phyloP scores from a whole-genome alignment of 2,888 invertebrate genomes.

The Idaea dimidiata region DNA sequence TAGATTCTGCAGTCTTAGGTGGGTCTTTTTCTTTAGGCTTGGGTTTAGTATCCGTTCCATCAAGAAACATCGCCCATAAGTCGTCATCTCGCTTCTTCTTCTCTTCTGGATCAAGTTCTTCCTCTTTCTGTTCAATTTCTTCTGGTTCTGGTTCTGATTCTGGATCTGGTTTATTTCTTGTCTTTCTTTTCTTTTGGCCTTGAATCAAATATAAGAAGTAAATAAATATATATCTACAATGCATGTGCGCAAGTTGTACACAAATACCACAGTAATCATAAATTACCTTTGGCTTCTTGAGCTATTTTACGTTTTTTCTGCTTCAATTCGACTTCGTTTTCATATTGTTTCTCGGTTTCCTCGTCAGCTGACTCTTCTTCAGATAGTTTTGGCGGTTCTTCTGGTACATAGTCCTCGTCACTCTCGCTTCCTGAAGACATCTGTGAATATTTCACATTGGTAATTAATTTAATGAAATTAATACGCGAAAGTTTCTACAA shows the following conservation, averaged over 20 bases:
- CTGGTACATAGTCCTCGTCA: constrained; percentile 89
- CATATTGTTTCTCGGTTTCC: constrained; percentile 80
- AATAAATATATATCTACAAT: no score
- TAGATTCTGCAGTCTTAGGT: constrained; percentile 20
- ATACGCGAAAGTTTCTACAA: no score
- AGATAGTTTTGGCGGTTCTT: constrained; percentile 82
- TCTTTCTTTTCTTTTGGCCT: constrained; percentile 47
- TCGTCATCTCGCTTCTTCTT: constrained; percentile 87
- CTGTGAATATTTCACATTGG: constrained; percentile 31
- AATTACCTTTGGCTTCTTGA: constrained; percentile 38
- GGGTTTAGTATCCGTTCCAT: constrained; percentile 82
- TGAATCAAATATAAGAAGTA: constrained; percentile 5
- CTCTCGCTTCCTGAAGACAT: constrained; percentile 87
- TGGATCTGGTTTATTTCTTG: constrained; percentile 28
- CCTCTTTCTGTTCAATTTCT: constrained; percentile 27
- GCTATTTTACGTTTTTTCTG: constrained; percentile 57
- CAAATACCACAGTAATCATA: no score
- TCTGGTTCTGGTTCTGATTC: constrained; percentile 45
- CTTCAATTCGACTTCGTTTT: constrained; percentile 66
- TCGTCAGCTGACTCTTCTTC: constrained; percentile 85
- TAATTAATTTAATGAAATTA: neutral
- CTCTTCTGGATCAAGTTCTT: constrained; percentile 76
- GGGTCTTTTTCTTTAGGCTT: constrained; percentile 40
- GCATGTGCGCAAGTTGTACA: no score
- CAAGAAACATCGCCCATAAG: constrained; percentile 89